phyloP scores from a whole-genome alignment of 2,113 vertebrate species.

The Corythaeola cristata region DNA sequence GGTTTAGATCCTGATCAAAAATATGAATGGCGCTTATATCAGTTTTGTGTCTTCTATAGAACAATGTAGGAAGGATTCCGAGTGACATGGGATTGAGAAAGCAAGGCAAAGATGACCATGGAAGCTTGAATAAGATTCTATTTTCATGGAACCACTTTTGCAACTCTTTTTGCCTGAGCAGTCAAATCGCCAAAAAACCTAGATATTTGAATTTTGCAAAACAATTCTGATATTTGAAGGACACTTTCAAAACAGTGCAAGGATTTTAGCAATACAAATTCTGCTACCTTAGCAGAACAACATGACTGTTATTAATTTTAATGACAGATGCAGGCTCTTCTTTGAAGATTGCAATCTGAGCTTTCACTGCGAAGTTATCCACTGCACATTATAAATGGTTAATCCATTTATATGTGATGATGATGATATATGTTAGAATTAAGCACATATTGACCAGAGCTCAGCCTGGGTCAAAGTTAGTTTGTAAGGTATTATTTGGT shows the following conservation, averaged over 20 bases:
- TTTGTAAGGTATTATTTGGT: not conserved
- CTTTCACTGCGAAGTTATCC: not conserved
- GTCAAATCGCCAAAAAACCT: not conserved
- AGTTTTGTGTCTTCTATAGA: not conserved
- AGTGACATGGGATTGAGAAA: not conserved
- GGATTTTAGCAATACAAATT: not conserved
- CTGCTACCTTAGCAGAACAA: not conserved
- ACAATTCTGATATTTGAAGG: not conserved
- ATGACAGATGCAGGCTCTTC: not conserved
- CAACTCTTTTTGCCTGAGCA: not conserved
- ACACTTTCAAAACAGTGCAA: not conserved
- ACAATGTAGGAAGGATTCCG: not conserved
- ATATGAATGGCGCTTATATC: not conserved
- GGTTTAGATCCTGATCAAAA: not conserved
- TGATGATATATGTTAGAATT: not conserved
- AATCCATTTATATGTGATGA: not conserved
- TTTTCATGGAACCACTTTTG: not conserved
- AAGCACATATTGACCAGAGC: not conserved
- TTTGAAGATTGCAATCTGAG: not conserved
- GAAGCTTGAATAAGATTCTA: not conserved
- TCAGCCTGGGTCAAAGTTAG: not conserved
- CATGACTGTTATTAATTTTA: not conserved
- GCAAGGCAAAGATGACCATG: not conserved
- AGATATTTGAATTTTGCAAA: not conserved
- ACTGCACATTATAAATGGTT: not conserved